Evolutionary conservation across 1,140 invertebrate genomes (phyloP).

Genomic region (Akabosia matsudoensis): DNA sequence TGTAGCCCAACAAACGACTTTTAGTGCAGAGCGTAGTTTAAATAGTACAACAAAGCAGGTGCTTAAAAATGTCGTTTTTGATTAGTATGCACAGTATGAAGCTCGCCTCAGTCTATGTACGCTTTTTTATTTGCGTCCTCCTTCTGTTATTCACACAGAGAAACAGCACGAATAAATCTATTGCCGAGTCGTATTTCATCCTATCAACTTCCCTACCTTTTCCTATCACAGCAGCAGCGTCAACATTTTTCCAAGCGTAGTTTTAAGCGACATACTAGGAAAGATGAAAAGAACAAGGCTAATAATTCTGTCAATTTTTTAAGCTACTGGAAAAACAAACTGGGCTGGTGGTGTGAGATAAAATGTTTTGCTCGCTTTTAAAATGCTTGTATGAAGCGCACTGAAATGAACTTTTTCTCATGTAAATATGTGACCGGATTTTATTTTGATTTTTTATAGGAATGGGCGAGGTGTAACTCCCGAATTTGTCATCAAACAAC

Average conservation of each 20-base stretch:
- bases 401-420: too few species aligned
- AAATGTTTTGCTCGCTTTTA: background rate
- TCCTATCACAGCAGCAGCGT: background rate
- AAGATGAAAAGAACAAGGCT: too few species aligned
- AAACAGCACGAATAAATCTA: background rate
- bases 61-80: constrained; percentile 19
- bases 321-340: too few species aligned
- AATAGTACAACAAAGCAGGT: background rate
- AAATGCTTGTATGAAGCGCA: background rate
- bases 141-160: background rate
- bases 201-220: background rate
- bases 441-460: constrained; percentile 13
- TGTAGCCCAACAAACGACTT: too few species aligned
- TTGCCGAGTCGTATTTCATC: too few species aligned
- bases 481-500: constrained; percentile 44
- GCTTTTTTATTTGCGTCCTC: background rate
- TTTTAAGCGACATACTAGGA: too few species aligned
- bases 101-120: background rate
- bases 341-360: too few species aligned
- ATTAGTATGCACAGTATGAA: constrained; percentile 21
- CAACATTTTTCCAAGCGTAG: background rate
- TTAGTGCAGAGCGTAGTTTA: background rate
- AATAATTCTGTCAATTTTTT: too few species aligned
- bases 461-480: constrained; percentile 32
- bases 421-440: background rate